Percentiles rank a stretch among this genome's conserved stretches.
Evolutionary conservation across 1,140 invertebrate genomes (phyloP).

Genomic region (Plectus sambesii): DNA sequence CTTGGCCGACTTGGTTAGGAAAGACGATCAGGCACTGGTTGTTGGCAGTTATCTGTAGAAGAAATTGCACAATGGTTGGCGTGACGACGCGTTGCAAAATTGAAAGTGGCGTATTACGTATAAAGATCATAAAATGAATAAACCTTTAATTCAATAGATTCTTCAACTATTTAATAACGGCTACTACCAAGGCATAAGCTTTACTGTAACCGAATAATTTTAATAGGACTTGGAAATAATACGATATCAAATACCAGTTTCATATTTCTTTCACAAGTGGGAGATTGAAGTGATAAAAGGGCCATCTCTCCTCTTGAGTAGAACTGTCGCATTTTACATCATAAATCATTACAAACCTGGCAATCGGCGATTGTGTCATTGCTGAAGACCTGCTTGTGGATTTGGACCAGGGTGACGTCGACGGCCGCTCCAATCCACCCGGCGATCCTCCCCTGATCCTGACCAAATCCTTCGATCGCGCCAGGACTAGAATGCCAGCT

Average conservation of each 20-base stretch:
- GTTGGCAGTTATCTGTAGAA: conserved; percentile 25
- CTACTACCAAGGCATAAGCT: too few relatives aligned
- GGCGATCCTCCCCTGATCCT: conserved; percentile 62
- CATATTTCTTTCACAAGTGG: too few relatives aligned
- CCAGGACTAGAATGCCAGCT: conserved; percentile 71
- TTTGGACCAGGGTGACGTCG: conserved; percentile 84
- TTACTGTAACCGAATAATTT: too few relatives aligned
- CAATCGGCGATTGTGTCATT: conserved; percentile 42
- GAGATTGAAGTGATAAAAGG: too few relatives aligned
- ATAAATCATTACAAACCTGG: conserved; percentile 9
- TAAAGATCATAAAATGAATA: too few relatives aligned
- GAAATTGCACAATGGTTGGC: conserved; percentile 3
- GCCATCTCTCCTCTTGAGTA: not conserved
- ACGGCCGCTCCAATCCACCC: conserved; percentile 85
- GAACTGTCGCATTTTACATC: not conserved
- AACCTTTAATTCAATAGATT: too few relatives aligned
- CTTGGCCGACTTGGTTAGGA: conserved; percentile 24
- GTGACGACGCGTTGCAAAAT: conserved; percentile 4
- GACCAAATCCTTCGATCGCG: conserved; percentile 59
- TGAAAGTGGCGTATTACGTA: too few relatives aligned
- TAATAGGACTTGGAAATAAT: too few relatives aligned
- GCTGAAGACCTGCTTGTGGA: conserved; percentile 82
- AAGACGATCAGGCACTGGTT: conserved; percentile 19
- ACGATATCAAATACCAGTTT: too few relatives aligned
- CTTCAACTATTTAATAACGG: too few relatives aligned